These are phyloP conservation scores for Pseudomyrmex gracilis DNA, from an alignment of 1,140 invertebrate species.

Conservation along the genomic window DNA sequence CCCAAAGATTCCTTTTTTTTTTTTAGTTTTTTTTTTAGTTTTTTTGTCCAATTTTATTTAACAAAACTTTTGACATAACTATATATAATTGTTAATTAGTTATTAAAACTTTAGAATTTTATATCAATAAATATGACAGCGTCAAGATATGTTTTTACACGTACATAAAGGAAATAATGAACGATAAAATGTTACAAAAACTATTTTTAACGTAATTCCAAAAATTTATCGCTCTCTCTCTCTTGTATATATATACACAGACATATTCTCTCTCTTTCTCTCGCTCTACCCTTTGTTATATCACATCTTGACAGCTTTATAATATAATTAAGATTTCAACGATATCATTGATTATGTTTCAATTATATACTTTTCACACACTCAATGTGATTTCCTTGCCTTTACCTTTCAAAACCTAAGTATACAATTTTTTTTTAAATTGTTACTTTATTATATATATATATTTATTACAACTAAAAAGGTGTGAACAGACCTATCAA, in stretches of 20 bases:
- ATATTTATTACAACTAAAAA: slow-evolving; percentile 18
- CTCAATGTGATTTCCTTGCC: neutral
- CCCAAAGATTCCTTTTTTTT: no score
- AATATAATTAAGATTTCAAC: neutral
- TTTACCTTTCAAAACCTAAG: neutral
- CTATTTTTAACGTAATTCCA: no score
- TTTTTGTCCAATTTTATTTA: no score
- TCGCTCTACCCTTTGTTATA: neutral
- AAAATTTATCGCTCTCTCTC: no score
- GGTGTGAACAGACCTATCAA: slow-evolving; percentile 9
- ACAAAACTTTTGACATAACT: no score
- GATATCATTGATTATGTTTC: slow-evolving; percentile 11
- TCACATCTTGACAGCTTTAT: neutral
- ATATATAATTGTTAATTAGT: no score
- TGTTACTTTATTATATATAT: neutral
- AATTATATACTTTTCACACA: neutral
- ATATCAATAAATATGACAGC: no score
- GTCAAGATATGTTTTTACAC: no score
- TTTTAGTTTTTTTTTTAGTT: no score
- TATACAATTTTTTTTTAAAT: slow-evolving; percentile 3
- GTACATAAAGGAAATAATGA: neutral
- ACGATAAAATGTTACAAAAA: neutral
- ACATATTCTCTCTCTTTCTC: neutral
- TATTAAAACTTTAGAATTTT: no score
- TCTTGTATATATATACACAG: neutral